Percentiles rank a stretch among this genome's conserved stretches.
Evolutionary conservation across 2,888 invertebrate species (phyloP).

Genomic region (Drosophila quinaria): DNA sequence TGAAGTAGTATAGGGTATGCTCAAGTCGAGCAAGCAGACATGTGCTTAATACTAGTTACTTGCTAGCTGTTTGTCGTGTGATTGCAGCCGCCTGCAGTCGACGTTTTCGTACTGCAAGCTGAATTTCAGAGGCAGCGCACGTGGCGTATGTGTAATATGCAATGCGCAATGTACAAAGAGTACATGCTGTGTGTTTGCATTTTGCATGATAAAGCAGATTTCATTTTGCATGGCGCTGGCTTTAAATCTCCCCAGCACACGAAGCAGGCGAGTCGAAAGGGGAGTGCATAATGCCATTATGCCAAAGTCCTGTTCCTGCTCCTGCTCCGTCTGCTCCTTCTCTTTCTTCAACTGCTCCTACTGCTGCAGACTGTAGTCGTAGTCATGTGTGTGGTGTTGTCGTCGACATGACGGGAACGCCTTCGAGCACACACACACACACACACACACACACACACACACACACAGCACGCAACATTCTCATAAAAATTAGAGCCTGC

Average conservation of each 20-base stretch:
- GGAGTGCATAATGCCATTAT: slow-evolving; percentile 39
- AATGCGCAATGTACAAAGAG: slow-evolving; percentile 9
- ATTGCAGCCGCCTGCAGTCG: slow-evolving; percentile 36
- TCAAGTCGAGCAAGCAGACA: not conserved
- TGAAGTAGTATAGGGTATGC: slow-evolving; percentile 22
- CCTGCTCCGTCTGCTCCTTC: not conserved
- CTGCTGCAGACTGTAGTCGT: slow-evolving; percentile 38
- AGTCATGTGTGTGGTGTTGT: slow-evolving; percentile 41
- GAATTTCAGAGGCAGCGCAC: slow-evolving; percentile 45
- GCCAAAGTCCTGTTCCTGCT: slow-evolving; percentile 5
- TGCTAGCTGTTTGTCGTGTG: slow-evolving; percentile 17
- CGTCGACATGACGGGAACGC: slow-evolving; percentile 68
- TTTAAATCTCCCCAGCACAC: slow-evolving; percentile 49
- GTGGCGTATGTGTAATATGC: slow-evolving; percentile 60
- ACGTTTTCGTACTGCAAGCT: slow-evolving; percentile 34
- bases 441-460: slow-evolving; percentile 61
- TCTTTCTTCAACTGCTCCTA: not conserved
- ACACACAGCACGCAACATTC: slow-evolving; percentile 75
- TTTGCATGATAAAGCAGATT: slow-evolving; percentile 63
- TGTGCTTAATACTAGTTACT: slow-evolving; percentile 28
- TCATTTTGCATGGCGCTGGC: slow-evolving; percentile 35
- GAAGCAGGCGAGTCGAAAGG: slow-evolving; percentile 1
- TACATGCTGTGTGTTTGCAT: slow-evolving; percentile 35
- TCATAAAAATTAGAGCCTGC: slow-evolving; percentile 79
- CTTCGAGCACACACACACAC: slow-evolving; percentile 69